Conservation (phyloP, 2,888 invertebrate genomes). For the Coenonympha arcania region DNA sequence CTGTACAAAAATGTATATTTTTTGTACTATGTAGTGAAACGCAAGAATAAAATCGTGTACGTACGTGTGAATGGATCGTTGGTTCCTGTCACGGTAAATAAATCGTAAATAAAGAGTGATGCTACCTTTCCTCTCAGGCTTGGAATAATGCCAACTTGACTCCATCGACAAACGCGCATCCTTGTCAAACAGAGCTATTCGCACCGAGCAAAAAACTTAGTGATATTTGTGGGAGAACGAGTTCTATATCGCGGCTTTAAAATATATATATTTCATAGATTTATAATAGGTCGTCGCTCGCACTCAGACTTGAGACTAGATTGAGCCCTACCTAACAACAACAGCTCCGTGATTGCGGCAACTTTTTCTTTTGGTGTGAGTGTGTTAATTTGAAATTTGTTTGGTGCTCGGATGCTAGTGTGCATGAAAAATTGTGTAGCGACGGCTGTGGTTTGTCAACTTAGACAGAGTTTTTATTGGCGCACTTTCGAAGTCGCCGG, state of each 20-base stretch:
- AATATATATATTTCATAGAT: too few relatives aligned
- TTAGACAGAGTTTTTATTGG: too few relatives aligned
- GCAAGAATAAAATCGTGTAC: slow-evolving; percentile 7
- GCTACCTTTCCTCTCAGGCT: slow-evolving; percentile 53
- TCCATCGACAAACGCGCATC: slow-evolving; percentile 47
- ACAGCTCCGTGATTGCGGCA: too few relatives aligned
- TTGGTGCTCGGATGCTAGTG: too few relatives aligned
- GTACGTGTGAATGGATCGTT: slow-evolving; percentile 34
- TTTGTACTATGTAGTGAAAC: background rate
- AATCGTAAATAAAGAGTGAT: slow-evolving; percentile 55
- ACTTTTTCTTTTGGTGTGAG: too few relatives aligned
- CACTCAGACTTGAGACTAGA: too few relatives aligned
- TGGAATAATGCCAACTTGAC: slow-evolving; percentile 60
- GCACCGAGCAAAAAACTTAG: slow-evolving; percentile 33
- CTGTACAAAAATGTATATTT: background rate
- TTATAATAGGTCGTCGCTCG: too few relatives aligned
- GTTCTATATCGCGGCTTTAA: background rate
- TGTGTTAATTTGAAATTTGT: too few relatives aligned
- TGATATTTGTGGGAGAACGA: slow-evolving; percentile 10
- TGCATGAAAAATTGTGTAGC: too few relatives aligned
- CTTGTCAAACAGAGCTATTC: slow-evolving; percentile 44
- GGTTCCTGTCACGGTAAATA: slow-evolving; percentile 51
- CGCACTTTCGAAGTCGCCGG: too few relatives aligned
- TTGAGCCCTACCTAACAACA: too few relatives aligned
- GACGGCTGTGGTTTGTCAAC: too few relatives aligned